A percentile compares a stretch with the other conserved stretches of the same genome.
Evolutionary conservation across 2,797 vertebrate genomes (phyloP).

Genomic region (Parambassis ranga): DNA sequence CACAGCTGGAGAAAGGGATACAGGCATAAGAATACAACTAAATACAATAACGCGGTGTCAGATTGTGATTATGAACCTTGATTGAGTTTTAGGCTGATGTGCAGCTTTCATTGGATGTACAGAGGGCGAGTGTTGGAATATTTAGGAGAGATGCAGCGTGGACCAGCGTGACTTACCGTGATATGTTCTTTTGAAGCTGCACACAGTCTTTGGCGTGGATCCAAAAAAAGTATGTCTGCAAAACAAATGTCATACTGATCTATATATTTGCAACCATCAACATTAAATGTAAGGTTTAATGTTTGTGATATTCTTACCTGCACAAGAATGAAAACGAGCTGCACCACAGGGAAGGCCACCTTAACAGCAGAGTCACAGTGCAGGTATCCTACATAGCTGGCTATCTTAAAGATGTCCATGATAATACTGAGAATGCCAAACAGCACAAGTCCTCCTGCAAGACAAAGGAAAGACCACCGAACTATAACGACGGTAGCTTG

Average conservation of each 20-base stretch:
- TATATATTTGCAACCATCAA: not conserved
- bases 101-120: too few relatives aligned
- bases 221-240: slow-evolving; percentile 94
- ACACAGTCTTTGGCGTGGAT: slow-evolving; percentile 91
- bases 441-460: slow-evolving; percentile 87
- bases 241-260: slow-evolving; percentile 5
- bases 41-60: too few relatives aligned
- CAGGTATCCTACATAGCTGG: slow-evolving; percentile 87
- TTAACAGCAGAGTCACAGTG: slow-evolving; percentile 90
- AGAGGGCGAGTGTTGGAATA: too few relatives aligned
- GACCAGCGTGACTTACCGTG: slow-evolving; percentile 88
- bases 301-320: slow-evolving; percentile 81
- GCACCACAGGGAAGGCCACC: slow-evolving; percentile 87
- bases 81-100: too few relatives aligned
- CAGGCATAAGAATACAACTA: too few relatives aligned
- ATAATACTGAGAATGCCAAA: slow-evolving; percentile 91
- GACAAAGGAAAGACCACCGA: not conserved
- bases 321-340: slow-evolving; percentile 86
- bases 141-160: too few relatives aligned
- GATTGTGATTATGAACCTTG: too few relatives aligned
- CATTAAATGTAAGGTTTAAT: not conserved
- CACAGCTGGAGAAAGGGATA: slow-evolving; percentile 81
- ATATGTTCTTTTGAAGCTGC: slow-evolving; percentile 86
- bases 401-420: slow-evolving; percentile 95
- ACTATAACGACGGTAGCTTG: not conserved